Evolutionary conservation across 1,140 invertebrate genomes (phyloP).

Genomic region (Teleogryllus occipitalis): DNA sequence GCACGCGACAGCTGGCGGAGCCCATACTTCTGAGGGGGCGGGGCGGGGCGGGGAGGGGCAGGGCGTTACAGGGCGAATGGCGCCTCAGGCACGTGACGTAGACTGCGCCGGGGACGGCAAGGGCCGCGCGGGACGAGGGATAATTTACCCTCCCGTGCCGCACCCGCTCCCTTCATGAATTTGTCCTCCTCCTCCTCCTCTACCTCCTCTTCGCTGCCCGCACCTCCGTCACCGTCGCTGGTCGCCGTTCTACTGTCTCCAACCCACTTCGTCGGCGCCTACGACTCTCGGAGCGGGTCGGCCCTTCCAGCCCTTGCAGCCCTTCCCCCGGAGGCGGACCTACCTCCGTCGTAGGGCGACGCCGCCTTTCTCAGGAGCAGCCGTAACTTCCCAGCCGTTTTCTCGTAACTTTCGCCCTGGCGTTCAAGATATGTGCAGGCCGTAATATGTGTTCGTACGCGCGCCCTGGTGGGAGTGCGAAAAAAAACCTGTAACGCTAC

Average conservation of each 20-base stretch:
- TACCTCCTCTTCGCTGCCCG: too few species aligned
- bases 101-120: neutral
- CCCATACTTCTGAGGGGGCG: neutral
- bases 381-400: neutral
- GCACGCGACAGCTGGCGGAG: neutral
- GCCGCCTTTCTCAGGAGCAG: neutral
- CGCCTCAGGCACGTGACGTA: neutral
- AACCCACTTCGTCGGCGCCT: too few species aligned
- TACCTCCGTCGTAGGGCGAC: too few species aligned
- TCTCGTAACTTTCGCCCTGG: neutral
- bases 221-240: too few species aligned
- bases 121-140: neutral
- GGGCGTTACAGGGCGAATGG: neutral
- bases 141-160: neutral
- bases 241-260: too few species aligned
- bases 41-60: too few species aligned
- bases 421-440: neutral
- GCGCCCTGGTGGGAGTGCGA: neutral
- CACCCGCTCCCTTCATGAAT: neutral
- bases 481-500: neutral
- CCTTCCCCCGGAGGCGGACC: too few species aligned
- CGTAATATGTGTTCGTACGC: neutral
- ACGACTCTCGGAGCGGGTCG: too few species aligned
- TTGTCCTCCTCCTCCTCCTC: too few species aligned
- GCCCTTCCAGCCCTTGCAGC: too few species aligned